These are phyloP conservation scores for Tor tambroides DNA, from an alignment of 2,113 vertebrate genomes.

Conservation along the genomic window DNA sequence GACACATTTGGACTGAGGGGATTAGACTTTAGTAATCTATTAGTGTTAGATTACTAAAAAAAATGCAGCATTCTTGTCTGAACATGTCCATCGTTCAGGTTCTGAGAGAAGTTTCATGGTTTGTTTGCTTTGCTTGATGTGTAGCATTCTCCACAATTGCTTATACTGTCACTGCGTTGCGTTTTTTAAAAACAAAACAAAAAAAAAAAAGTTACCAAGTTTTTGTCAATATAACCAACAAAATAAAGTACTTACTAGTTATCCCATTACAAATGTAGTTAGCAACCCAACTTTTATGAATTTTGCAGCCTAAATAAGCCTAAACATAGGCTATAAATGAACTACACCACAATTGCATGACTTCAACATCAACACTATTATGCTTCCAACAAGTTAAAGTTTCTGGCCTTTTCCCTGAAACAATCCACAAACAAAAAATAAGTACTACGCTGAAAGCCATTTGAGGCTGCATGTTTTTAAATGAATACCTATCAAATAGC, in stretches of 20 bases:
- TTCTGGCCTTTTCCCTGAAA: too few species aligned
- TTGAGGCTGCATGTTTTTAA: neutral
- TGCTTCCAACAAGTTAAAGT: too few species aligned
- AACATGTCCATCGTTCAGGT: slow-evolving; percentile 59
- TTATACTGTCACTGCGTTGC: neutral
- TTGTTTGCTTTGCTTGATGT: slow-evolving; percentile 57
- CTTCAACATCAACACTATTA: too few species aligned
- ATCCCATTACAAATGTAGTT: too few species aligned
- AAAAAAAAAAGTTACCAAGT: too few species aligned
- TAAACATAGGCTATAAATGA: too few species aligned
- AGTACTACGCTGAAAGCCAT: neutral
- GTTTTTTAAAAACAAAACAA: neutral
- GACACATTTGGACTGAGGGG: neutral
- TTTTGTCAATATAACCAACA: too few species aligned
- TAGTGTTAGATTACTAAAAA: slow-evolving; percentile 1
- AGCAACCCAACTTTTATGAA: too few species aligned
- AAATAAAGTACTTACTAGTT: neutral
- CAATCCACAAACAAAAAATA: neutral
- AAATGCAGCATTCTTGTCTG: slow-evolving; percentile 49
- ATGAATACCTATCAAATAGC: neutral
- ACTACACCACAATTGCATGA: too few species aligned
- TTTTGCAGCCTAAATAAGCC: too few species aligned
- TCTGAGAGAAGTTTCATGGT: slow-evolving; percentile 52
- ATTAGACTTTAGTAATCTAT: slow-evolving; percentile 54
- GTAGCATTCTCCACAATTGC: slow-evolving; percentile 43